Evolutionary conservation across 2,888 invertebrate genomes (phyloP), one percentile per base, ranked within the genome.

Genomic region (Drosophila nigritarsus): DNA sequence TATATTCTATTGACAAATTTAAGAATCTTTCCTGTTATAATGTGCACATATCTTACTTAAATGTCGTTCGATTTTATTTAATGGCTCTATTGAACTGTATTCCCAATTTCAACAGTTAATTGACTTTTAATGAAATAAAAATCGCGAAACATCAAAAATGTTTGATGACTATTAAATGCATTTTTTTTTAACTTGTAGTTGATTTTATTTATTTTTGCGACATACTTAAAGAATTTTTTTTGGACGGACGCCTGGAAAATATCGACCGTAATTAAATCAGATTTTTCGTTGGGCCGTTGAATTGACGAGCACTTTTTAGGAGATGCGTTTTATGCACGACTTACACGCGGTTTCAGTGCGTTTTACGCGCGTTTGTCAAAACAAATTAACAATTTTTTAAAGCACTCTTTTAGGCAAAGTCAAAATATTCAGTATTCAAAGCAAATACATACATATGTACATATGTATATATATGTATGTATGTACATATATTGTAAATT

Each of bases 361-460:
- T 50, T 67, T 30, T 30, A 15, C 24, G 15, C 45, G 3, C 7
- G 15, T 20, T 32, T 9, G 13, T 24, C 1, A 32, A 13, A 9
- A 32, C 15, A 24, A n/a, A 30, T 13, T 3, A 32, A 32, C 0
- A 24, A 13, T 8, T 15, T 60, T 48, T n/a, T 30, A 24, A 45
- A 53, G 74, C 61, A 75, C 59, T 62, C 74, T 74, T 58, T 50
- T 49, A 20, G 66, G 69, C 30, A 34, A 7, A 2, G 18, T 8
- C n/a, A 30, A 36, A 45, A 48, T 42, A 53, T 24, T 4, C 8
- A 45, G 40, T 42, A 53, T 24, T 4, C 8, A 3, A n/a, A n/a
- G 2, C 6, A 5, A 13, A 13, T 18, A 30, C 8, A 9, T 30
- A 7, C 6, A 1, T 29, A 29, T 3, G 3, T 27, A 29, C 6